Conservation (phyloP, 2,888 invertebrate species). For the Pheosia gnoma region DNA sequence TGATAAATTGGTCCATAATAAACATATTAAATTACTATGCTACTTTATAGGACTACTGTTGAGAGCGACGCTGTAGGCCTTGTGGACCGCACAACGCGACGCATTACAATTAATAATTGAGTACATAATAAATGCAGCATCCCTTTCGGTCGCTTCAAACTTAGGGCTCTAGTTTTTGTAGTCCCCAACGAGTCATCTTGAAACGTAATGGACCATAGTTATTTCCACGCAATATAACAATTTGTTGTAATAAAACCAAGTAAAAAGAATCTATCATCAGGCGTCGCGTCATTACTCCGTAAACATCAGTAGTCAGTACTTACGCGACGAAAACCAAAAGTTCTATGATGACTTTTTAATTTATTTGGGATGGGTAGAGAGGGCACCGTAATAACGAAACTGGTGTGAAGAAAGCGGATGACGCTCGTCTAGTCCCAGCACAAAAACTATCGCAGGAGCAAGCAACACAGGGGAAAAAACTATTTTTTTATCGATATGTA, state of each 20-base stretch:
- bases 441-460: slow-evolving; percentile 13
- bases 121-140: neutral
- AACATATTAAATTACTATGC: slow-evolving; percentile 4
- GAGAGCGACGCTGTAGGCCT: slow-evolving; percentile 6
- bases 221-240: slow-evolving; percentile 31
- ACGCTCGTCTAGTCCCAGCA: slow-evolving; percentile 44
- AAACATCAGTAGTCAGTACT: slow-evolving; percentile 22
- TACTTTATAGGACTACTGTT: neutral
- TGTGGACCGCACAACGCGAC: slow-evolving; percentile 2
- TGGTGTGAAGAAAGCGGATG: slow-evolving; percentile 49
- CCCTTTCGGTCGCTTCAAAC: neutral
- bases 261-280: slow-evolving; percentile 34
- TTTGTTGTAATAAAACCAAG: slow-evolving; percentile 24
- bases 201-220: slow-evolving; percentile 31
- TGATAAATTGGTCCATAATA: slow-evolving; percentile 4
- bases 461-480: slow-evolving; percentile 16
- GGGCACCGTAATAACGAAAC: slow-evolving; percentile 52
- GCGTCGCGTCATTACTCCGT: slow-evolving; percentile 45
- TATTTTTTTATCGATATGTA: slow-evolving; percentile 7
- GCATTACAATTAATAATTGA: neutral
- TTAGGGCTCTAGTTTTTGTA: slow-evolving; percentile 3
- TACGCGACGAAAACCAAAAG: slow-evolving; percentile 46
- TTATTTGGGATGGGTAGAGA: slow-evolving; percentile 61
- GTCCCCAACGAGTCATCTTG: slow-evolving; percentile 14
- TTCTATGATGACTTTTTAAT: slow-evolving; percentile 71